Evolutionary conservation across 2,797 vertebrate genomes (phyloP).

Genomic region (Sebastes cheni): DNA sequence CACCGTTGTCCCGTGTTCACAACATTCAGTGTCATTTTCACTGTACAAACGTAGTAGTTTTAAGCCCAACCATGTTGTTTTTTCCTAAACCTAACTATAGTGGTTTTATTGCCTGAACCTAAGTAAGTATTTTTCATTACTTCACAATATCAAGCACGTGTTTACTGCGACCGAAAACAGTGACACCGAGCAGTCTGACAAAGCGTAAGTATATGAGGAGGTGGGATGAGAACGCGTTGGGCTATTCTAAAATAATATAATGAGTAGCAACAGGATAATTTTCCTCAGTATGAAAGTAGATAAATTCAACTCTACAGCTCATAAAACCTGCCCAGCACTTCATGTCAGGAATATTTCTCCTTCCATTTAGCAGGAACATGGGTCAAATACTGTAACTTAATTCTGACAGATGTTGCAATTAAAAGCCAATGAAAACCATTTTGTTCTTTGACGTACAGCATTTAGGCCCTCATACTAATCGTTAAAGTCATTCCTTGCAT

Average conservation of each 20-base stretch:
- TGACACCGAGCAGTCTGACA: too few species aligned
- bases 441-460: constrained; percentile 23
- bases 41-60: too few species aligned
- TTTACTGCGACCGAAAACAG: too few species aligned
- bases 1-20: too few species aligned
- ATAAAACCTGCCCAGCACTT: constrained; percentile 9
- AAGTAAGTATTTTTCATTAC: too few species aligned
- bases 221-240: too few species aligned
- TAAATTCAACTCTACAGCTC: neutral
- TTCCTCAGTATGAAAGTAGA: neutral
- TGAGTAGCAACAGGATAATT: neutral
- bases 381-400: neutral
- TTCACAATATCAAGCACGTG: too few species aligned
- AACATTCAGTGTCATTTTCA: too few species aligned
- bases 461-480: neutral
- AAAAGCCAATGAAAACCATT: constrained; percentile 41
- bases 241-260: neutral
- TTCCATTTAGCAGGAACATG: constrained; percentile 4
- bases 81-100: too few species aligned
- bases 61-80: too few species aligned
- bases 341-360: constrained; percentile 18
- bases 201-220: too few species aligned
- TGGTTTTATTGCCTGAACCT: too few species aligned
- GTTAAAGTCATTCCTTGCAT: constrained; percentile 8
- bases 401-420: constrained; percentile 46